Evolutionary conservation across 2,797 vertebrate species (phyloP).

Genomic region (Schizothorax lantsangensis): DNA sequence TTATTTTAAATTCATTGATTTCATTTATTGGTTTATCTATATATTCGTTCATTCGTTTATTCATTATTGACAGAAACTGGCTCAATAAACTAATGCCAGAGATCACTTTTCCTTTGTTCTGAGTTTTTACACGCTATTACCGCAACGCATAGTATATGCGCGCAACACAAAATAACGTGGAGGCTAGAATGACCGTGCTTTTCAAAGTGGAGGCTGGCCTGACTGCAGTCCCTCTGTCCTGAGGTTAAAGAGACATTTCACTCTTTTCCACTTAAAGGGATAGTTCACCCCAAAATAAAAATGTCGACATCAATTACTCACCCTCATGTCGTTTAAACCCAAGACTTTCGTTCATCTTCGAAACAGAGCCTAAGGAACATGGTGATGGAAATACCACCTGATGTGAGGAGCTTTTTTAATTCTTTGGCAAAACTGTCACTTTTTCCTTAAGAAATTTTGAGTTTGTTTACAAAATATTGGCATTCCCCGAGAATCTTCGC

Average conservation of each 20-base stretch:
- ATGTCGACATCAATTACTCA: background rate
- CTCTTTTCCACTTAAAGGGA: background rate
- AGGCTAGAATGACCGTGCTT: too few relatives aligned
- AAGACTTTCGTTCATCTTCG: background rate
- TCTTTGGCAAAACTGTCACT: background rate
- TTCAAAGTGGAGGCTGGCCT: too few relatives aligned
- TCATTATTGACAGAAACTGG: too few relatives aligned
- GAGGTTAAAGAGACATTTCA: constrained; percentile 36
- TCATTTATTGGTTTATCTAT: too few relatives aligned
- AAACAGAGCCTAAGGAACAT: background rate
- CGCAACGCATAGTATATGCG: too few relatives aligned
- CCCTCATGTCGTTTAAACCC: background rate
- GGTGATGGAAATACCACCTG: background rate
- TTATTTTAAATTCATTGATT: too few relatives aligned
- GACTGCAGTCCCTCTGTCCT: background rate
- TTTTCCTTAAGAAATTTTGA: background rate
- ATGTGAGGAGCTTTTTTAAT: background rate
- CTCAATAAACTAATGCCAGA: too few relatives aligned
- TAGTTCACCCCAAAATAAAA: background rate
- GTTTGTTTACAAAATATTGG: background rate
- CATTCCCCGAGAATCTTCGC: background rate
- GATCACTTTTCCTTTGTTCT: too few relatives aligned
- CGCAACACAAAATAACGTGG: too few relatives aligned
- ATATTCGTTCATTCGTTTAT: too few relatives aligned
- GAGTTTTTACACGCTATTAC: too few relatives aligned